Conservation (phyloP, 2,888 invertebrate species). For the Zootermopsis nevadensis region DNA sequence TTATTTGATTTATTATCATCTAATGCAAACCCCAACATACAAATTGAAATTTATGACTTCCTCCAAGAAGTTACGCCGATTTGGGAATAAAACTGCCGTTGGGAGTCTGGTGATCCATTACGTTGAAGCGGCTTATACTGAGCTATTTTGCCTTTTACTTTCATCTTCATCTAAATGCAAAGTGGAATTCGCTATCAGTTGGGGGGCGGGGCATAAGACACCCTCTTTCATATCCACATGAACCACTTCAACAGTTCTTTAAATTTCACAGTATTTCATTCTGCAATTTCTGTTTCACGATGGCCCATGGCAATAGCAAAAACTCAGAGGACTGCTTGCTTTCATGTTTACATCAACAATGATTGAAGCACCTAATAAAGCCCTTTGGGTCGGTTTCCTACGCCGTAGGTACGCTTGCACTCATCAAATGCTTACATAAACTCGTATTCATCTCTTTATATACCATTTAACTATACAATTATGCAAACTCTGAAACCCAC, state of each 20-base stretch:
- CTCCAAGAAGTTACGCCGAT: background rate
- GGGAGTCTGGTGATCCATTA: background rate
- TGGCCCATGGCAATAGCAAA: no score
- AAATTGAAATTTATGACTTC: constrained; percentile 15
- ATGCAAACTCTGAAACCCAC: no score
- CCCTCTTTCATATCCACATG: background rate
- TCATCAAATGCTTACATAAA: no score
- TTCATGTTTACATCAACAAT: no score
- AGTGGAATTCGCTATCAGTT: constrained; percentile 27
- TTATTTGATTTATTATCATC: background rate
- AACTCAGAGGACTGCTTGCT: no score
- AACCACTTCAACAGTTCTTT: background rate
- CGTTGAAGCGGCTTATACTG: background rate
- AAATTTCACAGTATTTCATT: background rate
- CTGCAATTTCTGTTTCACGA: no score
- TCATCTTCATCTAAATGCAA: constrained; percentile 42
- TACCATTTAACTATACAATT: no score
- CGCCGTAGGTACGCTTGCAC: no score
- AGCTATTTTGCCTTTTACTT: background rate
- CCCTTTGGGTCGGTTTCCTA: no score
- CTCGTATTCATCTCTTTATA: no score
- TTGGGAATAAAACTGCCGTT: background rate
- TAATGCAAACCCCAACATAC: constrained; percentile 4
- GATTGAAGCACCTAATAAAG: no score
- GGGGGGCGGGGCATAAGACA: background rate